Base-by-base conservation (phyloP, 2,113 vertebrate genomes). In the Tragelaphus imberbis region DNA sequence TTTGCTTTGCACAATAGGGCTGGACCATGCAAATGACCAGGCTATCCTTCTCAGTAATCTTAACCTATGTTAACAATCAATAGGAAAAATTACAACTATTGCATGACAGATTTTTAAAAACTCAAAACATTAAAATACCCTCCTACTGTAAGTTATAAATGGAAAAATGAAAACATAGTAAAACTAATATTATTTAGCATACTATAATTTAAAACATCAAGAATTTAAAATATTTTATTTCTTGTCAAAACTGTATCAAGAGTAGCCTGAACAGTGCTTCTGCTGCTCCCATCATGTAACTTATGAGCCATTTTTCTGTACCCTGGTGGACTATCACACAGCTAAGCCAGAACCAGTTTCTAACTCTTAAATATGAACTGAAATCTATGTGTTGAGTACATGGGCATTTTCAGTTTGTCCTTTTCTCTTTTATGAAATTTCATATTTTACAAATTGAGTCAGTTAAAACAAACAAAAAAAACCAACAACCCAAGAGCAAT, bases 381-480 rank as follows among this genome's bases (percentile, higher is more conserved):
- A 93, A 96, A 82, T 30, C 44, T 33, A 6, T 40, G 19, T 92
- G 55, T 25, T 94, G 44, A 95, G 13, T 47, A 95, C 2, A 71
- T 13, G 19, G 4, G 3, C 16, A 88, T 84, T 94, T 97, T 87
- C 81, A 86, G 19, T 77, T 51, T 92, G 25, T 51, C n/a, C 63
- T 89, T 91, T 95, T 68, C 86, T 89, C 19, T 89, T 27, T 33
- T 25, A 40, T 53, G 51, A 95, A 95, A 93, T 88, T 93, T 79
- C 28, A 14, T 79, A 84, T 88, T 89, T 92, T 84, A 55, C 81
- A 75, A 81, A 86, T 1, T 77, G 51, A 71, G 58, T 79, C n/a
- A 63, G 23, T 92, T 86, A 11, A 3, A 10, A 16, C 71, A 59
- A 58, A 93, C 56, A 56, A 91, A 93, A 36, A 63, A 14, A 71